Evolutionary conservation across 2,888 invertebrate genomes (phyloP), one percentile per base, ranked within the genome.

Genomic region (Drosophila meridiana): DNA sequence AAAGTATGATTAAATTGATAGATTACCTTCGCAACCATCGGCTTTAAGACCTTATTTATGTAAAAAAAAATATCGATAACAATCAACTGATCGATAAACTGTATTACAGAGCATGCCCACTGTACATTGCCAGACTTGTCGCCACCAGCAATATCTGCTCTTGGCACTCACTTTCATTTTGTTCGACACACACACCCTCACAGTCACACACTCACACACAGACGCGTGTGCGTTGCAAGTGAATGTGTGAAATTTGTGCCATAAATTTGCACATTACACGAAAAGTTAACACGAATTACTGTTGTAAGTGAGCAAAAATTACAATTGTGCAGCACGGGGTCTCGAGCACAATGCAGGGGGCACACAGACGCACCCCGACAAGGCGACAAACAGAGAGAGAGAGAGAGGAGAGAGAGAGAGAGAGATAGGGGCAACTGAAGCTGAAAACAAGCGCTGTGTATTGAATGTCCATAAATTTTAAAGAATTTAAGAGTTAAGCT

Each of bases 231-330:
- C 59, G 47, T 43, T 80, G 58, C 45, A 26, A 40, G 56, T 57
- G 63, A 55, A 56, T 75, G 75, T 64, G 76, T 48, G 55, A 72
- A 82, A 76, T 73, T 80, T 71, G 65, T 67, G 66, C 82, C 82
- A 90, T 89, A 90, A 90, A 90, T 90, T 89, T 89, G 69, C 86
- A 87, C 87, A 90, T 89, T 89, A 90, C 89, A 87, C 80, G 78
- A 87, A 86, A 89, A 89, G 82, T 89, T 89, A 87, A 83, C 89
- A 86, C 79, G 87, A 89, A 89, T 90, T 89, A 90, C 90, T 74
- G 78, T 76, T 89, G 90, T 89, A 89, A 89, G 89, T 87, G 82
- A 73, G 79, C 77, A 76, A 78, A 83, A 90, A 89, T 82, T 87
- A 80, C 90, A 85, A 80, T 83, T 87, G 84, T 73, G 67, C 70